Evolutionary conservation across 1,140 invertebrate genomes (phyloP), one percentile per base, ranked within the genome.

Genomic region (Mactra quadrangularis): DNA sequence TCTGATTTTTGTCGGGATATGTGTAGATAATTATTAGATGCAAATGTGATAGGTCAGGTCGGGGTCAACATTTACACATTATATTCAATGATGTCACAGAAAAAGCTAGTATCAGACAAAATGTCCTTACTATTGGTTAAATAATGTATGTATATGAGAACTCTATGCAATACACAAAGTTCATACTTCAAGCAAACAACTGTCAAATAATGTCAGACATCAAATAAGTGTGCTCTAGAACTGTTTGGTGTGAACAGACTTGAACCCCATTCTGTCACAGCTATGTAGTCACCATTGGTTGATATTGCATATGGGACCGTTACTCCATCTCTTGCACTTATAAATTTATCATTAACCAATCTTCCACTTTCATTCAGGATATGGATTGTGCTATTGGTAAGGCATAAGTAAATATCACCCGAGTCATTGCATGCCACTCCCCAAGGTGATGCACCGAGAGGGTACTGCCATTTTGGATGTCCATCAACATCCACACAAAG

Each of bases 211-310:
- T n/a, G n/a, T n/a, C 59, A 74, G 1, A 59, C 29, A 0, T 31
- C 38, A 50, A 82, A 82, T 13, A 82, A 35, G 31, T 82, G 47
- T 4, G 62, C 68, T 9, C 59, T 38, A 17, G 79, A 68, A 25
- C 79, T 82, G 33, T 52, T 82, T 0, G 79, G 79, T 29, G 79
- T 22, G 33, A 82, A 82, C 29, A 82, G 25, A 29, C 59, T 72
- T n/a, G 79, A 74, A 17, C 79, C 79, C 79, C 79, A 82, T 53
- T 82, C 79, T 25, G 79, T 82, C 1, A 82, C 59, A 25, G 68
- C 79, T 9, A 82, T 25, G 19, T 64, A 29, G 45, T 64, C 31
- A 1, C 59, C 79, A 22, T n/a, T 41, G 38, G 70, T 57, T 35
- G 60, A 57, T 31, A 82, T 66, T 3, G 79, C 71, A 52, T 82